A percentile compares a stretch with the other conserved stretches of the same genome.
These are phyloP conservation scores for Sebastes iracundus DNA, from an alignment of 2,797 vertebrate species.

Conservation along the genomic window DNA sequence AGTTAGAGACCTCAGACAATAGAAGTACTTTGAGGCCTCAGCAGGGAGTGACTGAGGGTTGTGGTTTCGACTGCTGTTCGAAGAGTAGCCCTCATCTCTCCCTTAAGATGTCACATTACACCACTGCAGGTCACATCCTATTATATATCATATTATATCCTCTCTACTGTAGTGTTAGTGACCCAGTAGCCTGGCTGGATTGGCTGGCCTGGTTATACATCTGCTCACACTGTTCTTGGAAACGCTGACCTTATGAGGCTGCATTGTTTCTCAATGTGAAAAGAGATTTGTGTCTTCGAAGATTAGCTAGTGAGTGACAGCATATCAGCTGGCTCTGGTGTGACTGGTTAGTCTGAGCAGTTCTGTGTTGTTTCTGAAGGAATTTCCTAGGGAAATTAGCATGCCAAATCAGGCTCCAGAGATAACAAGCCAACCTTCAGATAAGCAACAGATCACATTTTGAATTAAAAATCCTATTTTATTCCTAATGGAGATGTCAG, in stretches of 20 bases:
- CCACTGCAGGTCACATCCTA: conserved; percentile 14
- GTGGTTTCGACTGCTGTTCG: background rate
- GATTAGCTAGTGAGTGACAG: conserved; percentile 1
- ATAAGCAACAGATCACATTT: background rate
- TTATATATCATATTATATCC: background rate
- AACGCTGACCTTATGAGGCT: conserved; percentile 12
- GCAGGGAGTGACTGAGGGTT: background rate
- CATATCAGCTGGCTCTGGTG: background rate
- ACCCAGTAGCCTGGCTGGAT: conserved; percentile 21
- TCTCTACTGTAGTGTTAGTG: conserved; percentile 6
- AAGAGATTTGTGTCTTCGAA: background rate
- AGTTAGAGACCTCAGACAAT: background rate
- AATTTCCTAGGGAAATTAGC: background rate
- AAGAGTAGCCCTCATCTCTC: background rate
- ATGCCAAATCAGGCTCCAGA: background rate
- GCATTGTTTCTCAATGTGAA: background rate
- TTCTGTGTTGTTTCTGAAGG: background rate
- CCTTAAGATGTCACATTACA: background rate
- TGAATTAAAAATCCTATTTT: background rate
- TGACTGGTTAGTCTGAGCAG: background rate
- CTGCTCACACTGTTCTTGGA: background rate
- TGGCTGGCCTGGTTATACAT: conserved; percentile 9
- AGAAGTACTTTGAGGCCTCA: background rate
- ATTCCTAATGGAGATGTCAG: background rate
- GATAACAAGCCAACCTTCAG: background rate